Evolutionary conservation across 1,140 invertebrate genomes (phyloP).

Genomic region (Orchestia grillus): DNA sequence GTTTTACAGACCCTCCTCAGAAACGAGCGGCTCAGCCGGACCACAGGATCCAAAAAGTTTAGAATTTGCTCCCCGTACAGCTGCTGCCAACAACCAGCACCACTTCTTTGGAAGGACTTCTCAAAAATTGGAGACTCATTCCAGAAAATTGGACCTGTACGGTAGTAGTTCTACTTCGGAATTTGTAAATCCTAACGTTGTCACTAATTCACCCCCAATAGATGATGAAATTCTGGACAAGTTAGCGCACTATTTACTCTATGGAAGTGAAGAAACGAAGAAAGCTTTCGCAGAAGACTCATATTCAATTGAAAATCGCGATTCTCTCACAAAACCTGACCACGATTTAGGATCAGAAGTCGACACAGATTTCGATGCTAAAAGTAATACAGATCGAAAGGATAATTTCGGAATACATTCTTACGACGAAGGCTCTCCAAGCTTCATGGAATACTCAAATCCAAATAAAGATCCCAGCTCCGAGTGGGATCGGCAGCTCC

Average conservation of each 20-base stretch:
- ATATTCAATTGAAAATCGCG: background rate
- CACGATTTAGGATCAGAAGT: background rate
- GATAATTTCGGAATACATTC: background rate
- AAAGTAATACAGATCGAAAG: background rate
- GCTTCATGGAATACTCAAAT: background rate
- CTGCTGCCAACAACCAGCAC: background rate
- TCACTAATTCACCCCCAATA: background rate
- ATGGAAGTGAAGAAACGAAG: constrained; percentile 34
- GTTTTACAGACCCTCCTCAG: background rate
- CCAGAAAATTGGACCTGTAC: background rate
- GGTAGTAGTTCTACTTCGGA: background rate
- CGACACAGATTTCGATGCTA: background rate
- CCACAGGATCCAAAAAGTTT: background rate
- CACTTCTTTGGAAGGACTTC: background rate
- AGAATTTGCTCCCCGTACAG: background rate
- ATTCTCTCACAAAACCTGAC: background rate
- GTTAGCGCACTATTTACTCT: constrained; percentile 40
- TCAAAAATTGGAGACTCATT: background rate
- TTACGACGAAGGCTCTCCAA: background rate
- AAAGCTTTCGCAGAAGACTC: background rate
- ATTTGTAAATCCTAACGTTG: background rate
- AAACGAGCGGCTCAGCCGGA: background rate
- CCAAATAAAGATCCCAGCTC: background rate
- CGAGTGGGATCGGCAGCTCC: background rate
- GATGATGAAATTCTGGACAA: constrained; percentile 24